Evolutionary conservation across 2,113 vertebrate species (phyloP).

Genomic region (Glaucomys volans): DNA sequence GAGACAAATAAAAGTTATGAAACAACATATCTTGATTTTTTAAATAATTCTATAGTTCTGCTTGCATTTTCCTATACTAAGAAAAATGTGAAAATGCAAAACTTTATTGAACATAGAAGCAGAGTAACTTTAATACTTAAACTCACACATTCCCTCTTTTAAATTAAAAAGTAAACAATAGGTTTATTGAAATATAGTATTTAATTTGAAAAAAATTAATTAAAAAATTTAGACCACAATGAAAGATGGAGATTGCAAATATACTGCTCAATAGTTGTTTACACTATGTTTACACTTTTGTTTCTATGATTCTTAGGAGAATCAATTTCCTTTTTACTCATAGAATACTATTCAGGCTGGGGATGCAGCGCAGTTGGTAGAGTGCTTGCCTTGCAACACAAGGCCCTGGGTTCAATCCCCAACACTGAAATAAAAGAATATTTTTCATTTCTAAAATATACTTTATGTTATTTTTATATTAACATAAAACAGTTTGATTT

Average conservation of each 20-base stretch:
- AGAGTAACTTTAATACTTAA: too few relatives aligned
- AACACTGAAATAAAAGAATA: too few relatives aligned
- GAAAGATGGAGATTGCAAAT: not conserved
- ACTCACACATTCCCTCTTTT: too few relatives aligned
- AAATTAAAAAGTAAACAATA: too few relatives aligned
- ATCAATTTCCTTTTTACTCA: not conserved
- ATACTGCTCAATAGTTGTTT: not conserved
- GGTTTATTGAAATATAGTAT: not conserved
- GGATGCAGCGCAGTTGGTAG: too few relatives aligned
- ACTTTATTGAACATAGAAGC: too few relatives aligned
- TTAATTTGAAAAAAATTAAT: not conserved
- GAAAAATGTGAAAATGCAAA: not conserved
- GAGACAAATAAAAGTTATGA: not conserved
- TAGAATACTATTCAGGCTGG: too few relatives aligned
- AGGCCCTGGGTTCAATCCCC: too few relatives aligned
- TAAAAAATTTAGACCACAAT: not conserved
- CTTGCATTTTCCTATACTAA: not conserved
- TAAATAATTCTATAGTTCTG: not conserved
- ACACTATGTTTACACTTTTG: not conserved
- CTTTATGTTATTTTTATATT: constrained; percentile 10
- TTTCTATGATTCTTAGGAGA: not conserved
- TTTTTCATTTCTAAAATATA: not conserved
- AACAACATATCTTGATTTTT: not conserved
- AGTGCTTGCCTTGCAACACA: too few relatives aligned
- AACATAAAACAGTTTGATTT: not conserved